A percentile compares a stretch with the other conserved stretches of the same genome.
Conservation (phyloP, 2,888 invertebrate genomes). For the Parnassius apollo region DNA sequence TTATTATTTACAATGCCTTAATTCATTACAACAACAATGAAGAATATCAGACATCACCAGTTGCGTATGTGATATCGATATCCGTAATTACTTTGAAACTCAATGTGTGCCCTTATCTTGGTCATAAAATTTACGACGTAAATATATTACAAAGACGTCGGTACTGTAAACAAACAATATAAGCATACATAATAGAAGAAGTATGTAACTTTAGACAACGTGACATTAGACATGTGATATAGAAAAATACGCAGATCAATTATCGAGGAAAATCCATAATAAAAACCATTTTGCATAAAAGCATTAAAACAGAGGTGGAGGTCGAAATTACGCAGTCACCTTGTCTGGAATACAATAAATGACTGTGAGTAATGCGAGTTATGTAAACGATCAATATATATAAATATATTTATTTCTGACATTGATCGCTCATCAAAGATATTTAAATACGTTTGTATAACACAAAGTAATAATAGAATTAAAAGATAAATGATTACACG, state of each 20-base stretch:
- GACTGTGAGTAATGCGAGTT: background rate
- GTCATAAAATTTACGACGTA: background rate
- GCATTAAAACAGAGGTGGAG: conserved; percentile 2
- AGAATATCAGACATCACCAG: background rate
- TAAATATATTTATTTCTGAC: too few species aligned
- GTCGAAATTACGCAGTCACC: conserved; percentile 5
- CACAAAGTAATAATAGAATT: too few species aligned
- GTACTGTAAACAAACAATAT: background rate
- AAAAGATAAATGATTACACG: too few species aligned
- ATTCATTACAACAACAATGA: too few species aligned
- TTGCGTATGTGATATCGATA: conserved; percentile 1
- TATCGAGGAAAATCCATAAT: background rate
- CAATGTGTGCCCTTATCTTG: conserved; percentile 3
- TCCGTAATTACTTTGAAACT: background rate
- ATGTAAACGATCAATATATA: background rate
- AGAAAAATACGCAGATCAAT: background rate
- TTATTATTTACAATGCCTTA: too few species aligned
- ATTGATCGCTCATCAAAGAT: too few species aligned
- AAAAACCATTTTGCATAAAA: background rate
- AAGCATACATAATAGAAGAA: background rate
- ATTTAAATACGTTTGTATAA: too few species aligned
- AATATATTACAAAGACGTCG: conserved; percentile 3
- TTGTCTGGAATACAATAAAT: background rate
- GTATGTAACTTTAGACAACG: conserved; percentile 41
- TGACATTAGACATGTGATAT: conserved; percentile 38